These are phyloP conservation scores for Nasonia oneida DNA, from an alignment of 2,888 invertebrate species.

Conservation along the genomic window DNA sequence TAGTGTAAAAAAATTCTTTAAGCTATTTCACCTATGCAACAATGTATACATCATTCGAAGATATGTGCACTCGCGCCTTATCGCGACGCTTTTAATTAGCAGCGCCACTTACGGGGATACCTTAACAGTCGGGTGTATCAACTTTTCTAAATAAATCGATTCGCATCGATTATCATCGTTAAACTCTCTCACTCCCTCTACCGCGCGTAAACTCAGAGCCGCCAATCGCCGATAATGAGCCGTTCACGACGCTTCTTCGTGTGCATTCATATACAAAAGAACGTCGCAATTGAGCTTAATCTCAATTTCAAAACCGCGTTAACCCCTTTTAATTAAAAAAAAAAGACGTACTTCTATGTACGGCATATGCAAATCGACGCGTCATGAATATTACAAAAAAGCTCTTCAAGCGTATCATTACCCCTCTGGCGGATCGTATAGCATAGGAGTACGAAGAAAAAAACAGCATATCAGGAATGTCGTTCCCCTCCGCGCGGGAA, in stretches of 20 bases:
- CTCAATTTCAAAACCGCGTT: background rate
- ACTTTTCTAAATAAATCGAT: background rate
- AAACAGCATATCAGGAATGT: conserved; percentile 28
- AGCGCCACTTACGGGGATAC: background rate
- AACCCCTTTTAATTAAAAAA: background rate
- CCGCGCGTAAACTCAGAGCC: background rate
- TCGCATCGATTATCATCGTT: background rate
- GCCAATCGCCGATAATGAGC: background rate
- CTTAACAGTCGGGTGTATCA: background rate
- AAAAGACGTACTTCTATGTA: too few relatives aligned
- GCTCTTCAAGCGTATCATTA: background rate
- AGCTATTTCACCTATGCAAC: background rate
- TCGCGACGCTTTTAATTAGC: background rate
- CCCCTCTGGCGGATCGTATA: background rate
- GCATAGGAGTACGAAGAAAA: background rate
- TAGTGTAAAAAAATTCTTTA: background rate
- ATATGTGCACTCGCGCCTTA: background rate
- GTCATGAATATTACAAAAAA: background rate
- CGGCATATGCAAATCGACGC: background rate
- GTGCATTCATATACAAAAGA: background rate
- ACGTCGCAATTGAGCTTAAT: background rate
- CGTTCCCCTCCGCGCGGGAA: conserved; percentile 22
- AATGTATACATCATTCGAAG: background rate
- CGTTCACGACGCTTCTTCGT: background rate
- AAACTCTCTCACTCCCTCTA: background rate